A percentile compares a stretch with the other conserved stretches of the same genome.
These are phyloP conservation scores for Pteropus alecto DNA, from an alignment of 2,113 vertebrate genomes.

Conservation along the genomic window DNA sequence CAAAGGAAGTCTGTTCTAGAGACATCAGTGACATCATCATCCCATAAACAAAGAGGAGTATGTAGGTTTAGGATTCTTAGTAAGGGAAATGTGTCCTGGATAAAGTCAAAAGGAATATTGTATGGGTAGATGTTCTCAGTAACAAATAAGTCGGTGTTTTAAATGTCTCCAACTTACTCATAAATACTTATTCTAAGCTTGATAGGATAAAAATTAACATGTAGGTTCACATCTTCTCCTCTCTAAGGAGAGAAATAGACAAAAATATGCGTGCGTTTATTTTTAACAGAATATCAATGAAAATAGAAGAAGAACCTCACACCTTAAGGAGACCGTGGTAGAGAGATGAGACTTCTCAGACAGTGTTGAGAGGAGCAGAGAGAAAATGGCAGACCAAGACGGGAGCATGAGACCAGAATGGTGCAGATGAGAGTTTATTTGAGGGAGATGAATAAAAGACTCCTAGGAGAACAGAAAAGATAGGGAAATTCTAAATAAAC, in stretches of 20 bases:
- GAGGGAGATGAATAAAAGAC: background rate
- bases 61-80: background rate
- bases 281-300: background rate
- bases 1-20: background rate
- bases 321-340: background rate
- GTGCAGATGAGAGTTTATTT: background rate
- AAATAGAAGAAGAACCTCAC: background rate
- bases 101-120: background rate
- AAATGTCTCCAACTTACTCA: background rate
- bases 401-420: too few species aligned
- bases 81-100: background rate
- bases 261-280: background rate
- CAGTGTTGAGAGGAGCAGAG: background rate
- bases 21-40: background rate
- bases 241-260: background rate
- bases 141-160: background rate
- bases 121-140: background rate
- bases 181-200: background rate
- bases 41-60: background rate
- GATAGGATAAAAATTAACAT: background rate
- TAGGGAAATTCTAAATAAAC: background rate
- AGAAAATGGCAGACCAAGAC: background rate
- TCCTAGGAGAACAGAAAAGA: background rate
- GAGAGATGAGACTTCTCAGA: background rate
- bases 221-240: background rate